Evolutionary conservation across 2,797 vertebrate species (phyloP).

Genomic region (Dicrostonyx torquatus): DNA sequence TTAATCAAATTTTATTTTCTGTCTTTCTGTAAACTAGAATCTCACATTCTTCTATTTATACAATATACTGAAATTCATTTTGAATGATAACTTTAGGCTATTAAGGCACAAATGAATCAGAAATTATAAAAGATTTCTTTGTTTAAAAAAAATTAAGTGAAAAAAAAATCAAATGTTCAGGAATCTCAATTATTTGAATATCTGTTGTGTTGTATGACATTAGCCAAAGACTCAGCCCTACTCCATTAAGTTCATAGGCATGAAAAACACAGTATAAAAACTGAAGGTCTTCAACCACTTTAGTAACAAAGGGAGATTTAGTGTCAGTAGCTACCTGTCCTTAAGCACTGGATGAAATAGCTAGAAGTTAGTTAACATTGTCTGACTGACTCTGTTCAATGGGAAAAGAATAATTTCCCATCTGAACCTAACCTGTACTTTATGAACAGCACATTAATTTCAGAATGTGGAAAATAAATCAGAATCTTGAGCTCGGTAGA

Average conservation of each 20-base stretch:
- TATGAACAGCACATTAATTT: not conserved
- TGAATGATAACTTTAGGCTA: not conserved
- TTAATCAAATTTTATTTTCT: constrained; percentile 66
- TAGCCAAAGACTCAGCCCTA: not conserved
- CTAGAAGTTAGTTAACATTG: not conserved
- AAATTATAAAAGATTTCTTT: not conserved
- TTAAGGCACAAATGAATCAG: not conserved
- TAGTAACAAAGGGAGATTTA: not conserved
- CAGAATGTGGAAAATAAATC: not conserved
- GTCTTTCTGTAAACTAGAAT: constrained; percentile 40
- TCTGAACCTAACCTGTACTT: not conserved
- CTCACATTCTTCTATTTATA: constrained; percentile 12
- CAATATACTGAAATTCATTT: constrained; percentile 25
- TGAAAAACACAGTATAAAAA: not conserved
- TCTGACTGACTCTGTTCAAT: not conserved
- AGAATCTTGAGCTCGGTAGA: not conserved
- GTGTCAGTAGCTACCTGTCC: not conserved
- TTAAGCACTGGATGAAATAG: not conserved
- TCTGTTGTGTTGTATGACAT: not conserved
- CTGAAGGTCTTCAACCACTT: not conserved
- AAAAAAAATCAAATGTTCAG: not conserved
- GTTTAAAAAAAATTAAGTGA: not conserved
- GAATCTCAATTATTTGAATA: constrained; percentile 12
- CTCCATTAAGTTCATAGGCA: not conserved
- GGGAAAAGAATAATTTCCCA: not conserved